Evolutionary conservation across 2,113 vertebrate genomes (phyloP).

Genomic region (Himantopus leucocephalus): DNA sequence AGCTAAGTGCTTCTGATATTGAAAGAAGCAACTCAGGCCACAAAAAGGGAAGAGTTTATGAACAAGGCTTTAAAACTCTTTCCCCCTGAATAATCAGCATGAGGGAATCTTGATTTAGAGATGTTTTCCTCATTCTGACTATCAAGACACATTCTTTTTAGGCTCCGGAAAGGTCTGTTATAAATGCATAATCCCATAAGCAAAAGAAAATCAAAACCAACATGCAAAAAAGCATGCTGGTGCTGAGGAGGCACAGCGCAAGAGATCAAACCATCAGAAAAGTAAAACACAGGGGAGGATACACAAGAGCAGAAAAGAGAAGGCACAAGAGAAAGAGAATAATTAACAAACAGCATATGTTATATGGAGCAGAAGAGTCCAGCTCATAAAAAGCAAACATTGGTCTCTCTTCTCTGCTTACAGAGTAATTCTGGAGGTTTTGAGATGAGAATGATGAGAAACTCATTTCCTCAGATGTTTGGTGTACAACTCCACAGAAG

Average conservation of each 20-base stretch:
- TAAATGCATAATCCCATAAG: constrained; percentile 25
- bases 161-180: not conserved
- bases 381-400: not conserved
- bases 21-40: not conserved
- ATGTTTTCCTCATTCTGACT: not conserved
- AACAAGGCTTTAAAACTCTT: not conserved
- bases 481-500: not conserved
- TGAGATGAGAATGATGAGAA: not conserved
- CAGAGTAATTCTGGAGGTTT: not conserved
- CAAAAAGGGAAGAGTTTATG: not conserved
- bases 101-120: not conserved
- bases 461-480: not conserved
- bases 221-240: not conserved
- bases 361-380: not conserved
- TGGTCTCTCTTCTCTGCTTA: not conserved
- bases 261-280: not conserved
- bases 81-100: not conserved
- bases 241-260: not conserved
- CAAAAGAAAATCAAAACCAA: constrained; percentile 13
- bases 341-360: not conserved
- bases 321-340: not conserved
- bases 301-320: not conserved
- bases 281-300: not conserved
- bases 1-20: not conserved
- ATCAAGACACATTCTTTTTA: not conserved